A percentile compares a stretch with the other conserved stretches of the same genome.
Evolutionary conservation across 1,140 invertebrate genomes (phyloP).

Genomic region (Agraylea sexmaculata): DNA sequence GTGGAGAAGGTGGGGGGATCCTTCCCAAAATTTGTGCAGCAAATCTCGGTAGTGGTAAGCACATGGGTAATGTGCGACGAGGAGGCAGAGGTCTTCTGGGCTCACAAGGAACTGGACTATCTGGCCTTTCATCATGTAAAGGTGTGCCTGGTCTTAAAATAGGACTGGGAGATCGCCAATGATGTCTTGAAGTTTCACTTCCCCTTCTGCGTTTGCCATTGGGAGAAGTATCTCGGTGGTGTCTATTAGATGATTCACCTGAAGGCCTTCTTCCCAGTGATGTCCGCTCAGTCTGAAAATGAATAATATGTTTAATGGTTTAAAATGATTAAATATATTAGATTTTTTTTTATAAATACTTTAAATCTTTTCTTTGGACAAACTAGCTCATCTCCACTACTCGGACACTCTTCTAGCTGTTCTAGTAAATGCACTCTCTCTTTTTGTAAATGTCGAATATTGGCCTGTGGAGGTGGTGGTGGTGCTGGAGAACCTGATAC

Average conservation of each 20-base stretch:
- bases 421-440: slow-evolving; percentile 56
- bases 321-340: not conserved
- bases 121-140: slow-evolving; percentile 69
- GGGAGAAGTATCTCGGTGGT: slow-evolving; percentile 28
- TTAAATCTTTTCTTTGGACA: slow-evolving; percentile 54
- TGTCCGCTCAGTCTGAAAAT: slow-evolving; percentile 27
- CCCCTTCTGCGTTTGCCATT: slow-evolving; percentile 23
- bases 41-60: slow-evolving; percentile 73
- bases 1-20: slow-evolving; percentile 26
- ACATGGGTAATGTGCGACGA: slow-evolving; percentile 54
- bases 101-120: slow-evolving; percentile 58
- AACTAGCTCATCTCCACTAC: slow-evolving; percentile 54
- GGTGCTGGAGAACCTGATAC: slow-evolving; percentile 11
- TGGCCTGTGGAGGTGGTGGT: slow-evolving; percentile 25
- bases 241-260: slow-evolving; percentile 18
- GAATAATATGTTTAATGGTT: slow-evolving; percentile 1
- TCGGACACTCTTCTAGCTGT: slow-evolving; percentile 59
- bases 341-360: slow-evolving; percentile 12
- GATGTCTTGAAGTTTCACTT: slow-evolving; percentile 20
- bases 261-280: slow-evolving; percentile 25
- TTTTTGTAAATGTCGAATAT: slow-evolving; percentile 58
- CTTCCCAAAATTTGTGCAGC: slow-evolving; percentile 57
- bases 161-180: slow-evolving; percentile 25
- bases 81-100: slow-evolving; percentile 45
- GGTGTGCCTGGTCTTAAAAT: slow-evolving; percentile 70